A percentile compares a stretch with the other conserved stretches of the same genome.
These are phyloP conservation scores for Nysson spinosus DNA, from an alignment of 2,888 invertebrate species.

Conservation along the genomic window DNA sequence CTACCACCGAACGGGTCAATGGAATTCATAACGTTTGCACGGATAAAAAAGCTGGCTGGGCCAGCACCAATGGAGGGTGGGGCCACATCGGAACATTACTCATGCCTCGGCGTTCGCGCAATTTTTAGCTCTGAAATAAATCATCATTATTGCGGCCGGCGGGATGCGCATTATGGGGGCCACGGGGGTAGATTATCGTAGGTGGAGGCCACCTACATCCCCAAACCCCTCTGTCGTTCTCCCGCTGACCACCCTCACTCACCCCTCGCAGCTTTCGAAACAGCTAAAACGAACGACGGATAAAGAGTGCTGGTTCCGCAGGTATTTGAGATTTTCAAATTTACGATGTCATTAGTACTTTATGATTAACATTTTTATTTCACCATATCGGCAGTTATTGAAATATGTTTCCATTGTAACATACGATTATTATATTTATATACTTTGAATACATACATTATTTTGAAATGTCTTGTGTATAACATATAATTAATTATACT, in stretches of 20 bases:
- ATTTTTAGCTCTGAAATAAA: slow-evolving; percentile 81
- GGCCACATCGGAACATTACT: slow-evolving; percentile 79
- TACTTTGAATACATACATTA: no score
- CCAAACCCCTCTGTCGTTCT: slow-evolving; percentile 1
- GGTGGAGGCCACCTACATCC: slow-evolving; percentile 58
- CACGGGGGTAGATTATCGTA: slow-evolving; percentile 72
- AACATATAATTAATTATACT: no score
- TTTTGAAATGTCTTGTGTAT: no score
- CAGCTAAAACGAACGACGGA: slow-evolving; percentile 27
- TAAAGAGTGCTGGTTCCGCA: slow-evolving; percentile 16
- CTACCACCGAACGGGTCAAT: slow-evolving; percentile 70
- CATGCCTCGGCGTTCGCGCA: slow-evolving; percentile 80
- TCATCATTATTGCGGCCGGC: slow-evolving; percentile 81
- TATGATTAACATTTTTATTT: no score
- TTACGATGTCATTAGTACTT: no score
- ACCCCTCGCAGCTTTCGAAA: slow-evolving; percentile 29
- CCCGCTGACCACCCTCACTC: slow-evolving; percentile 1
- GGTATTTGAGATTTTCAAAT: slow-evolving; percentile 5
- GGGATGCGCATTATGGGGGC: slow-evolving; percentile 73
- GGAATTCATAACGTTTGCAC: slow-evolving; percentile 73
- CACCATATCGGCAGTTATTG: no score
- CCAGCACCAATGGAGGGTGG: slow-evolving; percentile 56
- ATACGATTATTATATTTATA: no score
- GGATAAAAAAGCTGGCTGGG: slow-evolving; percentile 69
- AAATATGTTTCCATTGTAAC: no score